Conservation (phyloP, 2,888 invertebrate genomes). For the Amblyjoppa proteus region DNA sequence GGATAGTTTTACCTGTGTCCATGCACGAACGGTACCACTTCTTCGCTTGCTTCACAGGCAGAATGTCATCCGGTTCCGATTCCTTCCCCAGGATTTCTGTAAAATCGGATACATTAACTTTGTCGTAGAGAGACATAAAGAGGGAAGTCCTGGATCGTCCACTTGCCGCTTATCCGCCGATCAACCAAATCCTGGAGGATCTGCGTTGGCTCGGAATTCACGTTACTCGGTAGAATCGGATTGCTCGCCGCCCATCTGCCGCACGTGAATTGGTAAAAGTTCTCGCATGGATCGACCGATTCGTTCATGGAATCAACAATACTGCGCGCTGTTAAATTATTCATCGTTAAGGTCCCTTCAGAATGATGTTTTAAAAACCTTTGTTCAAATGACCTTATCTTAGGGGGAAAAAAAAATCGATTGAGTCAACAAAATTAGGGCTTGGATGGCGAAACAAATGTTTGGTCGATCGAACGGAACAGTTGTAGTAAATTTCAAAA, state of each 20-base stretch:
- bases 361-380: too few relatives aligned
- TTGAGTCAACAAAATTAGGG: too few relatives aligned
- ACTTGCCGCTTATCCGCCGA: neutral
- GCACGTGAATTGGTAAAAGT: conserved; percentile 57
- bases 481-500: too few relatives aligned
- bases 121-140: neutral
- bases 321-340: neutral
- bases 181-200: neutral
- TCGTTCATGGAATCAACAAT: conserved; percentile 22
- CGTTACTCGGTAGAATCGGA: conserved; percentile 20
- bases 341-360: too few relatives aligned
- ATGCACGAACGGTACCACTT: conserved; percentile 69
- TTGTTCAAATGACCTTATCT: too few relatives aligned
- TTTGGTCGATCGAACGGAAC: too few relatives aligned
- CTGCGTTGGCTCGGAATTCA: conserved; percentile 21
- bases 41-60: conserved; percentile 65
- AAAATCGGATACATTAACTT: conserved; percentile 2
- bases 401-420: too few relatives aligned
- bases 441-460: too few relatives aligned
- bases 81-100: conserved; percentile 60
- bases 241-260: conserved; percentile 24
- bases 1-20: conserved; percentile 62
- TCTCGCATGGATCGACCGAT: conserved; percentile 50
- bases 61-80: conserved; percentile 54
- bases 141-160: neutral